Conservation (phyloP, 1,140 invertebrate genomes). For the Pseudomyrmex concolor region DNA sequence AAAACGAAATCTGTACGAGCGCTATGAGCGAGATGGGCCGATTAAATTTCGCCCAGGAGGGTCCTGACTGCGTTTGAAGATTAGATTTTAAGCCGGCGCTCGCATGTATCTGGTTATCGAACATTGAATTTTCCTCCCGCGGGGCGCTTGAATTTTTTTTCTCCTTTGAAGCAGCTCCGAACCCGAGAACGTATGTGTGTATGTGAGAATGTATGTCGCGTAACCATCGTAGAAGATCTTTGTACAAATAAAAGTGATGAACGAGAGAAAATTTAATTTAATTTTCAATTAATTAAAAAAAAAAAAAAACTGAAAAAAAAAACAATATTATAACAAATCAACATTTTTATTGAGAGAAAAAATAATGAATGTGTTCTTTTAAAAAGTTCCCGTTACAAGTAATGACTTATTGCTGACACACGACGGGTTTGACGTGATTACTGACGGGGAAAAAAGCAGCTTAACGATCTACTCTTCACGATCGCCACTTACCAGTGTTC, state of each 20-base stretch:
- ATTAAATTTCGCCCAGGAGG: slow-evolving; percentile 69
- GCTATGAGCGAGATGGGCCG: slow-evolving; percentile 61
- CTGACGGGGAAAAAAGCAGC: slow-evolving; percentile 13
- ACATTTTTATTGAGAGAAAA: neutral
- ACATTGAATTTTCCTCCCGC: slow-evolving; percentile 67
- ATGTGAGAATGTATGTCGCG: neutral
- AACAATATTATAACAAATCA: too few relatives aligned
- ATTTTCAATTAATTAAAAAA: too few relatives aligned
- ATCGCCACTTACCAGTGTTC: slow-evolving; percentile 52
- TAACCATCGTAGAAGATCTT: neutral
- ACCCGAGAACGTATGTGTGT: neutral
- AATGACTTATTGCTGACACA: slow-evolving; percentile 3
- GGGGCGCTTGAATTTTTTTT: slow-evolving; percentile 38
- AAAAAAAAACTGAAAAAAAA: too few relatives aligned
- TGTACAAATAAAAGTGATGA: slow-evolving; percentile 5
- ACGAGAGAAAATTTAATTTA: neutral
- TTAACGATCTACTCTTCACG: slow-evolving; percentile 42
- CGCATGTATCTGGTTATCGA: slow-evolving; percentile 70
- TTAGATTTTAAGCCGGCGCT: slow-evolving; percentile 69
- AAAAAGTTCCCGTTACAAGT: neutral
- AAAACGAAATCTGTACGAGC: slow-evolving; percentile 23
- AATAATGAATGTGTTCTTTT: neutral
- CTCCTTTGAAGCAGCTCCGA: slow-evolving; percentile 18
- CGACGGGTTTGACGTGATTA: neutral
- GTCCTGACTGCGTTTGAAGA: slow-evolving; percentile 61